phyloP scores from a whole-genome alignment of 2,113 vertebrate genomes.

The Peromyscus californicus region DNA sequence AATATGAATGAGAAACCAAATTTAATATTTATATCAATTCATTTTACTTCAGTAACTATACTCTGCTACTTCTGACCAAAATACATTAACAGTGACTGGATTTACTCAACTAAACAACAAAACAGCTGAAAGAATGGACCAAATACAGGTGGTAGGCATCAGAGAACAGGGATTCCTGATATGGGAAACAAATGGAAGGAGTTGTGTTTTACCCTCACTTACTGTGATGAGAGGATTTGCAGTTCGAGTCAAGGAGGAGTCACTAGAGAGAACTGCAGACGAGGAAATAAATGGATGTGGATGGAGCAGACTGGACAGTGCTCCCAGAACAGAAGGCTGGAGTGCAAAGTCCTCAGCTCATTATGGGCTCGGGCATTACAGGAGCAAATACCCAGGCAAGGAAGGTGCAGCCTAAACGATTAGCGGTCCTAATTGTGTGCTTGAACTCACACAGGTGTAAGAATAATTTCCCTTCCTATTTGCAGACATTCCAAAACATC shows the following conservation, averaged over 20 bases:
- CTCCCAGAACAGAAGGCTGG: background rate
- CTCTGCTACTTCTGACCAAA: background rate
- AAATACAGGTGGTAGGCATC: background rate
- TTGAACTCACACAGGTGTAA: background rate
- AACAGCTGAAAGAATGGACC: background rate
- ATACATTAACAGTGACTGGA: background rate
- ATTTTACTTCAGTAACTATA: conserved; percentile 22
- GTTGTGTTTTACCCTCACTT: background rate
- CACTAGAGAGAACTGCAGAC: background rate
- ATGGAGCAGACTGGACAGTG: background rate
- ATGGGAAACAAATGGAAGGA: background rate
- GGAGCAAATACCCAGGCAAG: background rate
- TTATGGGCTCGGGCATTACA: background rate
- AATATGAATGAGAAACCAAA: background rate
- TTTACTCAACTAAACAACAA: background rate
- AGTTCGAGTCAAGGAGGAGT: background rate
- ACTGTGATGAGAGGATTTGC: background rate
- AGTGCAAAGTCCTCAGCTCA: background rate
- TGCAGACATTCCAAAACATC: background rate
- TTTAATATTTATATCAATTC: conserved; percentile 35
- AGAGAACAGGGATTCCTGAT: background rate
- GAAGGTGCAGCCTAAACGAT: background rate
- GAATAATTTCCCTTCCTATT: background rate
- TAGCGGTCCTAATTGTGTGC: background rate
- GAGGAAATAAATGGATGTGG: background rate